Base-by-base conservation (phyloP, 2,888 invertebrate genomes). In the Zelleria hepariella region DNA sequence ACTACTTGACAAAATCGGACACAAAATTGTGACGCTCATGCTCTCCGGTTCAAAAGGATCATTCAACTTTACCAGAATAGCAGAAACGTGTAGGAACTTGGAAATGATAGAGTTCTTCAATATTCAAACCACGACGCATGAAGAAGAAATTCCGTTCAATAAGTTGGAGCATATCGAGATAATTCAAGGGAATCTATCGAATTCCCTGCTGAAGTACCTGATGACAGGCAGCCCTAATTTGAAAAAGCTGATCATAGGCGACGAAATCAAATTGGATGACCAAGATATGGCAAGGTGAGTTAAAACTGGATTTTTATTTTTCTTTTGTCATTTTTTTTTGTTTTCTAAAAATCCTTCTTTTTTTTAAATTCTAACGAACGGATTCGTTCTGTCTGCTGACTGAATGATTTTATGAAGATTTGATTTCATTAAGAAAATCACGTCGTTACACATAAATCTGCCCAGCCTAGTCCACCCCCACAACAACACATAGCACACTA, bases 151-250 rank as follows among this genome's bases (percentile, higher is more conserved):
- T 62, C 84, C 91, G 56, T 91, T 93, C 78, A 86, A 89, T 69
- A 91, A 89, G 67, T 74, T 94, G 62, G 91, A 92, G 66, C 92
- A 92, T 25, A 79, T 93, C 55, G 93, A 94, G 74, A 91, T 94
- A 58, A 86, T 93, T 21, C 92, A 93, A 70, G 92, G 93, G 57
- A 91, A 92, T 58, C 78, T 93, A 57, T 87, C 89, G 15, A 79
- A 90, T 60, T 82, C 86, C 0, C 88, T 90, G 61, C 78, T 93
- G 5, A 92, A 90, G 69, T 90, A 90, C 65, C 75, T 93, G 24
- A 90, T 93, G 75, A 91, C 91, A 57, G 88, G 90, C 59, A 85
- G 90, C 62, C 91, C 91, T 4, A 91, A 87, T 52, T 80, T 92
- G 7, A 89, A 91, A 66, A 92, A 91, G 66, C 77, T 93, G 32